Percentiles rank a stretch among this genome's conserved stretches.
Evolutionary conservation across 2,113 vertebrate genomes (phyloP).

Genomic region (Uropsilus gracilis): DNA sequence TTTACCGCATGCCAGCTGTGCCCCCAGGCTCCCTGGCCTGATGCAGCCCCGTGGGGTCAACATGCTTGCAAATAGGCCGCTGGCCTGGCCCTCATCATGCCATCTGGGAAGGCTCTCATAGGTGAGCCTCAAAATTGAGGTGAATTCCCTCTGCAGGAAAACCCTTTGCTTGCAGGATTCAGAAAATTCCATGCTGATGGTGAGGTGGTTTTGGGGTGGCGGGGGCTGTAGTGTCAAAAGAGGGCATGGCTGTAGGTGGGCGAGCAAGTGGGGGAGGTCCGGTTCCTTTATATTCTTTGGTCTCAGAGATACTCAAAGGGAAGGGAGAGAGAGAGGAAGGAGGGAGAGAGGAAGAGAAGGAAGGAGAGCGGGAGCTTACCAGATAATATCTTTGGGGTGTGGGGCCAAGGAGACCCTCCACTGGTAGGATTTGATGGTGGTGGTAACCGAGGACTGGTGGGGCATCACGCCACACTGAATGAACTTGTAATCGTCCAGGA

Average conservation of each 20-base stretch:
- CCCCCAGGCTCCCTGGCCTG: not conserved
- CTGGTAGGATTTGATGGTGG: slow-evolving; percentile 90
- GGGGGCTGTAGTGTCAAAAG: not conserved
- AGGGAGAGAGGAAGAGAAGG: too few relatives aligned
- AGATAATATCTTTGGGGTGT: slow-evolving; percentile 96
- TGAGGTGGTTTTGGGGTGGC: not conserved
- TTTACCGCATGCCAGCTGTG: not conserved
- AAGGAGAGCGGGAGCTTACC: slow-evolving; percentile 84
- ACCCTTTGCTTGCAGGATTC: not conserved
- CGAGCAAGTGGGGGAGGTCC: not conserved
- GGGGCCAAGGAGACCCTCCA: slow-evolving; percentile 93
- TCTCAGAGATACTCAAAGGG: too few relatives aligned
- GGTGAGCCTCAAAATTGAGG: not conserved
- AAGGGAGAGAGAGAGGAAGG: too few relatives aligned
- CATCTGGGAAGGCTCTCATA: not conserved
- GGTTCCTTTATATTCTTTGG: not conserved
- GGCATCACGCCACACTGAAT: slow-evolving; percentile 87
- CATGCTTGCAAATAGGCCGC: too few relatives aligned
- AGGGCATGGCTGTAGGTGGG: not conserved
- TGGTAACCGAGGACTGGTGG: slow-evolving; percentile 96
- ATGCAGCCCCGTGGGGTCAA: not conserved
- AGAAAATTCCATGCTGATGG: not conserved
- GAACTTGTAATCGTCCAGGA: slow-evolving; percentile 91
- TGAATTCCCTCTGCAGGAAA: not conserved
- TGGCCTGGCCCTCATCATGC: not conserved